A percentile compares a stretch with the other conserved stretches of the same genome.
Conservation (phyloP, 2,888 invertebrate species). For the Cenopis cana region DNA sequence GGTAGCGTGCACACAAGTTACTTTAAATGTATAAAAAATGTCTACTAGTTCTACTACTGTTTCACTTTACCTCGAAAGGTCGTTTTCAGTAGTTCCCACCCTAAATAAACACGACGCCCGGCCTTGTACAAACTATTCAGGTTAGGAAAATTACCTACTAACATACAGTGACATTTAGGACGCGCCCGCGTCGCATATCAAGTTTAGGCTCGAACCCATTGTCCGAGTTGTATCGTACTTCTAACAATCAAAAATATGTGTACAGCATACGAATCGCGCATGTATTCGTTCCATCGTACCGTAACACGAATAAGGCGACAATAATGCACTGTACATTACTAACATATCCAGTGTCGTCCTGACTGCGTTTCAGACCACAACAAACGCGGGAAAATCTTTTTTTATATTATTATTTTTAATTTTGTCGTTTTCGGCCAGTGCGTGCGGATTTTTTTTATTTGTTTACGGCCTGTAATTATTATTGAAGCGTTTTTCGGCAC, state of each 20-base stretch:
- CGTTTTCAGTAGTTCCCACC: slow-evolving; percentile 59
- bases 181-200: slow-evolving; percentile 68
- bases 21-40: not conserved
- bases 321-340: slow-evolving; percentile 70
- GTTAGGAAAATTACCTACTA: slow-evolving; percentile 75
- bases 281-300: slow-evolving; percentile 83
- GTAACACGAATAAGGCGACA: slow-evolving; percentile 80
- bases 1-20: slow-evolving; percentile 7
- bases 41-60: no score
- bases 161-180: slow-evolving; percentile 65
- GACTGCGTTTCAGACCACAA: slow-evolving; percentile 64
- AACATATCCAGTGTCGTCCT: slow-evolving; percentile 66
- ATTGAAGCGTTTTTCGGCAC: slow-evolving; percentile 47
- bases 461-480: slow-evolving; percentile 47
- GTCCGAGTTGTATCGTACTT: slow-evolving; percentile 65
- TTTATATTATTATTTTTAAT: slow-evolving; percentile 39
- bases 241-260: slow-evolving; percentile 67
- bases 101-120: slow-evolving; percentile 54
- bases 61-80: slow-evolving; percentile 17
- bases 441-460: slow-evolving; percentile 36
- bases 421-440: slow-evolving; percentile 22
- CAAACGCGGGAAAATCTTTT: slow-evolving; percentile 48
- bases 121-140: slow-evolving; percentile 78
- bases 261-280: slow-evolving; percentile 75
- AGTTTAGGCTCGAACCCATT: slow-evolving; percentile 61